Evolutionary conservation across 1,140 invertebrate genomes (phyloP).

Genomic region (Triops longicaudatus): DNA sequence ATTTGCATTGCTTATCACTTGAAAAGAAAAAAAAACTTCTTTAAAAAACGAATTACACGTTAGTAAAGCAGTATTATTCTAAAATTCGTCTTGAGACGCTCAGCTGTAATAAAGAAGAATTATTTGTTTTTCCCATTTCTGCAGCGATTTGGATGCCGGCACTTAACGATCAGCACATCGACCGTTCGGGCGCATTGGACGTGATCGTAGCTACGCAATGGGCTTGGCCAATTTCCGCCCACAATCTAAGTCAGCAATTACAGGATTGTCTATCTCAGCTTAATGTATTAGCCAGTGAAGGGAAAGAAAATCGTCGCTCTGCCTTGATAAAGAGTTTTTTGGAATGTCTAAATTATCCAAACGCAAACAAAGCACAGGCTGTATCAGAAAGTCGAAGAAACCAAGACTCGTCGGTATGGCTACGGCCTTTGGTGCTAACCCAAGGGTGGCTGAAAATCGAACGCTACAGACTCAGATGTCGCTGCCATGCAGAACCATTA

Average conservation of each 20-base stretch:
- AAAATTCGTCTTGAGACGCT: background rate
- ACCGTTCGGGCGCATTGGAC: background rate
- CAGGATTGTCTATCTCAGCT: background rate
- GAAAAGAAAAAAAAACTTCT: no score
- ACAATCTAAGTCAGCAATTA: background rate
- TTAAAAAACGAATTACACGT: no score
- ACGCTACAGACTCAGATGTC: background rate
- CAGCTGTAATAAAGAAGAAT: background rate
- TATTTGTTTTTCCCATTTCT: background rate
- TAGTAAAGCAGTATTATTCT: no score
- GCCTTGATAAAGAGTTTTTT: background rate
- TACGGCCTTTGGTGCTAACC: background rate
- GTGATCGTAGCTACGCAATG: background rate
- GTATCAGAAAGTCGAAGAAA: background rate
- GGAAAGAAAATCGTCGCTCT: background rate
- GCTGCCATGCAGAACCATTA: background rate
- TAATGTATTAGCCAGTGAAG: background rate
- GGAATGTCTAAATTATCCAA: slow-evolving; percentile 5
- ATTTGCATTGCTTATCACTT: no score
- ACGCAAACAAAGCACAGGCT: background rate
- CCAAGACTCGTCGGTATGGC: background rate
- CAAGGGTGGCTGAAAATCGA: background rate
- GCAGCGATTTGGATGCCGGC: background rate
- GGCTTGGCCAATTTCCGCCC: background rate
- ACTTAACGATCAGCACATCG: background rate